A percentile compares a stretch with the other conserved stretches of the same genome.
phyloP scores from a whole-genome alignment of 2,113 vertebrate species.

The Pygoscelis adeliae region DNA sequence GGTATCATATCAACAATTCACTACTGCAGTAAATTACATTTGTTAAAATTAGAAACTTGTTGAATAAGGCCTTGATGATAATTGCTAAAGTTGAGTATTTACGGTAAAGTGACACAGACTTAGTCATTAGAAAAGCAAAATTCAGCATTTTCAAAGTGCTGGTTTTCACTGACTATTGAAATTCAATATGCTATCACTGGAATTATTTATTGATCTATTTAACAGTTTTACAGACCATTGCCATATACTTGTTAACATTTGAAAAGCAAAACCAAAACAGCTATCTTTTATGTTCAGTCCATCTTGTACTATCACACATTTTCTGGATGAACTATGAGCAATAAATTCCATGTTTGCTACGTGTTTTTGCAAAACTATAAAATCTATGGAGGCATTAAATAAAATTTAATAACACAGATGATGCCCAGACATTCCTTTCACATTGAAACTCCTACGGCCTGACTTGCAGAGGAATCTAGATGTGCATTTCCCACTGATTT shows the following conservation, averaged over 20 bases:
- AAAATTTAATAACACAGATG: slow-evolving; percentile 26
- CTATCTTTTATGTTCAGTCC: slow-evolving; percentile 11
- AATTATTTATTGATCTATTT: slow-evolving; percentile 50
- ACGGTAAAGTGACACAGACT: background rate
- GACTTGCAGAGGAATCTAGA: background rate
- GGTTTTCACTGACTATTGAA: slow-evolving; percentile 27
- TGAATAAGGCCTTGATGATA: slow-evolving; percentile 44
- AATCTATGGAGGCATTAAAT: background rate
- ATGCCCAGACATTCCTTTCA: slow-evolving; percentile 15
- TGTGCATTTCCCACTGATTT: background rate
- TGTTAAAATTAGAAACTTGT: slow-evolving; percentile 16
- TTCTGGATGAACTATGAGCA: slow-evolving; percentile 7
- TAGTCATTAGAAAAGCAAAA: slow-evolving; percentile 34
- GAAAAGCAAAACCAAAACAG: background rate
- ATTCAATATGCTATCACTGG: slow-evolving; percentile 38
- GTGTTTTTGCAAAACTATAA: background rate
- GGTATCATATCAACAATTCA: slow-evolving; percentile 6
- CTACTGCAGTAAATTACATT: background rate
- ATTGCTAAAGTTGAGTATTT: slow-evolving; percentile 26
- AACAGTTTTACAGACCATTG: slow-evolving; percentile 15
- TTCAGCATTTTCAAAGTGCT: slow-evolving; percentile 6
- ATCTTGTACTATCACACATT: slow-evolving; percentile 19
- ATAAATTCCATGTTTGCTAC: slow-evolving; percentile 23
- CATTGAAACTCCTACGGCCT: background rate
- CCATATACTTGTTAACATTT: slow-evolving; percentile 5